A percentile compares a stretch with the other conserved stretches of the same genome.
These are phyloP conservation scores for Podarcis muralis DNA, from an alignment of 2,113 vertebrate genomes.

Conservation along the genomic window DNA sequence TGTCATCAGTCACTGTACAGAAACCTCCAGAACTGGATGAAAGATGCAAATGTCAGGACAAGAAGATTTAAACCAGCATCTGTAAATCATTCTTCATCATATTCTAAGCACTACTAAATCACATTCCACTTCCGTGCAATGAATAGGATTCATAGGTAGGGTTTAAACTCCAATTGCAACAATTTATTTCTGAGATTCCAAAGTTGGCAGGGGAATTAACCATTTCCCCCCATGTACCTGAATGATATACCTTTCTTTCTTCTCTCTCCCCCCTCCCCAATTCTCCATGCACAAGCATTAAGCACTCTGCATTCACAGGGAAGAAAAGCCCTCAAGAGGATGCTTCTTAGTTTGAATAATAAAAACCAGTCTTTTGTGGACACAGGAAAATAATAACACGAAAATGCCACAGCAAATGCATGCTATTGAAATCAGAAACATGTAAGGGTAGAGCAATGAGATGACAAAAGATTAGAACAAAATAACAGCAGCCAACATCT, in stretches of 20 bases:
- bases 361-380: conserved; percentile 4
- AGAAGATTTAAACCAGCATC: neutral
- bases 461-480: neutral
- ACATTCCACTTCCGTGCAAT: neutral
- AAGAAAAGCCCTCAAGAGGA: neutral
- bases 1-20: neutral
- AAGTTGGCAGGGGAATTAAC: neutral
- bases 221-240: conserved; percentile 1
- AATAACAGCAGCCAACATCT: rapidly evolving
- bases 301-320: conserved; percentile 7
- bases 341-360: neutral
- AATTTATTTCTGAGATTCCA: conserved; percentile 16
- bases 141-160: conserved; percentile 20
- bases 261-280: neutral
- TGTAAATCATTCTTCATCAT: rapidly evolving
- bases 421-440: neutral
- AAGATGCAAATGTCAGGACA: neutral
- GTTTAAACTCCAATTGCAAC: conserved; percentile 27
- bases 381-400: neutral
- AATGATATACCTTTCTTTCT: neutral
- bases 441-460: neutral
- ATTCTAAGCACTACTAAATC: neutral
- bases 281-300: neutral
- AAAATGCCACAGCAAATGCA: neutral
- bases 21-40: neutral